Percentiles rank a stretch among this genome's conserved stretches.
Conservation (phyloP, 2,888 invertebrate species). For the Drosophila mettleri region DNA sequence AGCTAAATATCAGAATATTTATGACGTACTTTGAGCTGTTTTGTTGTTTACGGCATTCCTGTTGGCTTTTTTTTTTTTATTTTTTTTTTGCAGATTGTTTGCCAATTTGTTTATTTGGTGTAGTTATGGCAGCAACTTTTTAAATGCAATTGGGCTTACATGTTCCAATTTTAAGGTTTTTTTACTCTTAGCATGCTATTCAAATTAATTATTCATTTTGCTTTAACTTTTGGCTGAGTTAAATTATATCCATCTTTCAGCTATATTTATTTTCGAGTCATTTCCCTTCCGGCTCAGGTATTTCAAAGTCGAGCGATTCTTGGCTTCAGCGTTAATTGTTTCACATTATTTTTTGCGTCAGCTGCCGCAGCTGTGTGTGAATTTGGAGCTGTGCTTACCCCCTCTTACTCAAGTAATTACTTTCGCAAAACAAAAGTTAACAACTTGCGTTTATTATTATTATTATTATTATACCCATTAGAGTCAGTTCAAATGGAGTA, state of each 20-base stretch:
- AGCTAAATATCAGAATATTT: conserved; percentile 14
- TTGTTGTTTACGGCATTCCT: conserved; percentile 1
- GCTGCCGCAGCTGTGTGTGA: conserved; percentile 30
- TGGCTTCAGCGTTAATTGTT: conserved; percentile 19
- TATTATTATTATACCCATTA: conserved; percentile 4
- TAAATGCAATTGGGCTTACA: not conserved
- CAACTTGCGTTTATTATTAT: conserved; percentile 21
- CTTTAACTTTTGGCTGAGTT: not conserved
- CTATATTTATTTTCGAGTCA: not conserved
- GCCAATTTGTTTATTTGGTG: not conserved
- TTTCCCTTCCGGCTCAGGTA: conserved; percentile 1
- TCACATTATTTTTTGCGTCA: conserved; percentile 17
- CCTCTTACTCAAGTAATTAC: conserved; percentile 33
- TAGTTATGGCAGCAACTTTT: not conserved
- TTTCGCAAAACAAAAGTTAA: conserved; percentile 17
- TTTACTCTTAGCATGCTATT: not conserved
- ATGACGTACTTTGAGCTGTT: conserved; percentile 12
- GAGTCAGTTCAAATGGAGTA: not conserved
- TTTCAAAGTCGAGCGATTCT: conserved; percentile 8
- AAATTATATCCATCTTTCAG: too few species aligned
- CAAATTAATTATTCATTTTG: not conserved
- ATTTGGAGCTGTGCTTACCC: conserved; percentile 14
- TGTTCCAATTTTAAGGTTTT: too few species aligned
- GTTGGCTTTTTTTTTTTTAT: not conserved
- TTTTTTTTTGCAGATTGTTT: conserved; percentile 8